phyloP scores from a whole-genome alignment of 2,888 invertebrate genomes.

The Neria commutata region DNA sequence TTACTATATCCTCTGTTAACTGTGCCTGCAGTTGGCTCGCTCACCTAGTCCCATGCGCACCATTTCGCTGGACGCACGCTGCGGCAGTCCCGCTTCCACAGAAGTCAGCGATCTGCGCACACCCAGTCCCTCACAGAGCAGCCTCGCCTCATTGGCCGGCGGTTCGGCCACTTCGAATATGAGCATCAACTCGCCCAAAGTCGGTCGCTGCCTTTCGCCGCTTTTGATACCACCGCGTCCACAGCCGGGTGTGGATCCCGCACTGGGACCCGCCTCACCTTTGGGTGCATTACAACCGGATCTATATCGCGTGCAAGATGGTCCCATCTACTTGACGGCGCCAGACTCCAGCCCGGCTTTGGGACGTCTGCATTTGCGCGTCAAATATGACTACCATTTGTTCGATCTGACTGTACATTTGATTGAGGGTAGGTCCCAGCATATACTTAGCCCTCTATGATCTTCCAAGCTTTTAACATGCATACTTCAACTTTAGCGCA shows the following conservation, averaged over 20 bases:
- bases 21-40: conserved; percentile 63
- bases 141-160: conserved; percentile 69
- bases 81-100: conserved; percentile 65
- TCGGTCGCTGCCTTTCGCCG: conserved; percentile 74
- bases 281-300: conserved; percentile 87
- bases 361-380: conserved; percentile 81
- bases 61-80: conserved; percentile 77
- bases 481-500: conserved; percentile 67
- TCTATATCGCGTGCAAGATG: conserved; percentile 80
- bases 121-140: conserved; percentile 74
- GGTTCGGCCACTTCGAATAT: conserved; percentile 45
- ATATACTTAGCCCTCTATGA: neutral
- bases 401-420: conserved; percentile 90
- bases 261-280: conserved; percentile 65
- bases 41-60: conserved; percentile 82
- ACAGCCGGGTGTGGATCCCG: conserved; percentile 56
- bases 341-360: conserved; percentile 71
- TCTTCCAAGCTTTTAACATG: neutral
- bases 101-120: conserved; percentile 64
- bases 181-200: conserved; percentile 50
- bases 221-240: conserved; percentile 76
- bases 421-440: conserved; percentile 74
- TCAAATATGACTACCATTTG: conserved; percentile 88
- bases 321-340: conserved; percentile 75
- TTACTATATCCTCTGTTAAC: neutral